A percentile compares a stretch with the other conserved stretches of the same genome.
phyloP scores from a whole-genome alignment of 2,113 vertebrate genomes.

The Gymnarchus niloticus region DNA sequence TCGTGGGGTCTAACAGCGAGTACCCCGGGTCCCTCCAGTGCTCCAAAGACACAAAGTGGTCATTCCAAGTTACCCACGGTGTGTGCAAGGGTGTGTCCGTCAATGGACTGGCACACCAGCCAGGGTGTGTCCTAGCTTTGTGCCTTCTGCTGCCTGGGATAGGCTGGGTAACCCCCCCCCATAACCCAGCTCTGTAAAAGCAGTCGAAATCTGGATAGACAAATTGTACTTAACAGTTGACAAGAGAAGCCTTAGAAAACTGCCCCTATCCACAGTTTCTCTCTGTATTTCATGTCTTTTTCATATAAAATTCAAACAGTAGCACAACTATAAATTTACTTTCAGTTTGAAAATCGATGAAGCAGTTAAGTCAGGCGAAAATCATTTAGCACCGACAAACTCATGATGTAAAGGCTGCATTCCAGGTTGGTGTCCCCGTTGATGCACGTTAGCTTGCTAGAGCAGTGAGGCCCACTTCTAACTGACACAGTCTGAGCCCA shows the following conservation, averaged over 20 bases:
- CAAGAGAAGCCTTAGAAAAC: neutral
- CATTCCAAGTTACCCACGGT: neutral
- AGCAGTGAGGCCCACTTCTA: neutral
- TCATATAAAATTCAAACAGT: neutral
- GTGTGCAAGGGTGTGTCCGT: neutral
- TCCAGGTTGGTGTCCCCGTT: neutral
- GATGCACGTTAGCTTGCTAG: neutral
- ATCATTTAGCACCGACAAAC: too few species aligned
- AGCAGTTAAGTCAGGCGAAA: too few species aligned
- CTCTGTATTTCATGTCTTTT: too few species aligned
- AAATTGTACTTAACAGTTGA: neutral
- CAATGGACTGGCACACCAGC: neutral
- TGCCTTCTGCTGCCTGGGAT: neutral
- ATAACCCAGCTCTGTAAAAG: too few species aligned
- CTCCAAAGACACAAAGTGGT: neutral
- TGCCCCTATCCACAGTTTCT: neutral
- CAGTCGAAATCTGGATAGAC: too few species aligned
- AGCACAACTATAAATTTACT: neutral
- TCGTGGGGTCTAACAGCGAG: neutral
- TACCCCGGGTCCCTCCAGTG: neutral
- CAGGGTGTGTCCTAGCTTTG: neutral
- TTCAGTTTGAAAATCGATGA: too few species aligned
- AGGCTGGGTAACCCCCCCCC: neutral
- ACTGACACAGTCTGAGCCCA: too few species aligned
- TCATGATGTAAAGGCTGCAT: neutral